These are phyloP conservation scores for Catharus fuscescens DNA, from an alignment of 2,113 vertebrate species.

Conservation along the genomic window DNA sequence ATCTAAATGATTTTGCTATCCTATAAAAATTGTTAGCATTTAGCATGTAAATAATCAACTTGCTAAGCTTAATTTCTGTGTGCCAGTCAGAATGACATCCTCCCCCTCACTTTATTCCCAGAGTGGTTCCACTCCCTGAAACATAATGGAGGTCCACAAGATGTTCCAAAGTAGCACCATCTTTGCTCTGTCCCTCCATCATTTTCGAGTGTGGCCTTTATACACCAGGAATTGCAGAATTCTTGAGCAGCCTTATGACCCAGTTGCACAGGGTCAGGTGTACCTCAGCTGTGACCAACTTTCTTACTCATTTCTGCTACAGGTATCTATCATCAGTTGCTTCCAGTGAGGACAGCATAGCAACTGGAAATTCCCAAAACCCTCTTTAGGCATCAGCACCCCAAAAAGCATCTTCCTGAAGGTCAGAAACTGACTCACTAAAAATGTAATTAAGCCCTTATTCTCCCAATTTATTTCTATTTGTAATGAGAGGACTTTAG, in stretches of 20 bases:
- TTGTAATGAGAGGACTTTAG: neutral
- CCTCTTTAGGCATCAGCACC: neutral
- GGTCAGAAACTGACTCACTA: fast-evolving
- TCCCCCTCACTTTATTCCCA: fast-evolving
- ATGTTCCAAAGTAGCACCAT: neutral
- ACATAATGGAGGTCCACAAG: fast-evolving
- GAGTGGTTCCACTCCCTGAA: neutral
- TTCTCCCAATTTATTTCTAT: neutral
- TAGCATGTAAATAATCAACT: neutral
- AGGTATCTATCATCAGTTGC: neutral
- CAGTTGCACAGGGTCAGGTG: neutral
- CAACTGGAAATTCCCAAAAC: neutral
- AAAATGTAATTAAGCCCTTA: neutral
- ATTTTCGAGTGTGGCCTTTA: neutral
- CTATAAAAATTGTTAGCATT: neutral
- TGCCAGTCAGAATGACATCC: neutral
- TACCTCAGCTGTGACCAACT: neutral
- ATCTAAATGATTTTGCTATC: neutral
- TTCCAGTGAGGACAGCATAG: fast-evolving
- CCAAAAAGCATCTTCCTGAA: neutral
- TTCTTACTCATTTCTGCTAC: neutral
- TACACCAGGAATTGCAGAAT: neutral
- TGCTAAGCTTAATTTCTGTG: neutral
- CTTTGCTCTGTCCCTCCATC: neutral
- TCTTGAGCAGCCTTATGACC: neutral